Conservation (phyloP, 1,140 invertebrate species). For the Drosophila varians region DNA sequence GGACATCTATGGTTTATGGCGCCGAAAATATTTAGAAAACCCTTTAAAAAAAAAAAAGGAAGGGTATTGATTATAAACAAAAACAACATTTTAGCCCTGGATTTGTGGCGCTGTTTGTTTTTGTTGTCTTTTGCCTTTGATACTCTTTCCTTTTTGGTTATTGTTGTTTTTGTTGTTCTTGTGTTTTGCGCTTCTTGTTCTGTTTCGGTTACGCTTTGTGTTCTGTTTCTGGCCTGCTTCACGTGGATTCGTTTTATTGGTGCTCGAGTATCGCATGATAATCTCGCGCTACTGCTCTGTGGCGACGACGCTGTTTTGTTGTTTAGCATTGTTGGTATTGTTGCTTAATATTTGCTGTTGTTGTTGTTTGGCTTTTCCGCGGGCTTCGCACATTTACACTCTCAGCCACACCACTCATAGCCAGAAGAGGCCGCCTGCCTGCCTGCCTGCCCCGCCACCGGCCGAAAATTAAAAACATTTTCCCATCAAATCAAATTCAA, state of each 20-base stretch:
- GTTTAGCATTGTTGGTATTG: slow-evolving; percentile 17
- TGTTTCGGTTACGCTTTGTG: slow-evolving; percentile 1
- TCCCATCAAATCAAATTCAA: slow-evolving; percentile 5
- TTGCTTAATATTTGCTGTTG: slow-evolving; percentile 3
- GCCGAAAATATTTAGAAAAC: neutral
- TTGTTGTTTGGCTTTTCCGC: slow-evolving; percentile 66
- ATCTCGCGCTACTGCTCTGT: slow-evolving; percentile 41
- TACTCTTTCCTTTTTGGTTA: neutral
- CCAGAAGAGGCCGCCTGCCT: neutral
- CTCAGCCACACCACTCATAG: neutral
- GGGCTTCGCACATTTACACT: slow-evolving; percentile 14
- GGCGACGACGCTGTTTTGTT: slow-evolving; percentile 11
- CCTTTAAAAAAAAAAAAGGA: neutral
- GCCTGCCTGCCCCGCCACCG: too few species aligned
- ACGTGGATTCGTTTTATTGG: slow-evolving; percentile 83
- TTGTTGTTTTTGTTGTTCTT: slow-evolving; percentile 1
- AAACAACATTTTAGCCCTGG: neutral
- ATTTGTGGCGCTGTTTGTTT: slow-evolving; percentile 18
- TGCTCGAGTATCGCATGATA: slow-evolving; percentile 77
- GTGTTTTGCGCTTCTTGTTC: slow-evolving; percentile 44
- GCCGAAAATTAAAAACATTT: slow-evolving; percentile 6
- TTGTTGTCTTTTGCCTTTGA: slow-evolving; percentile 23
- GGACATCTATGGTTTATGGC: neutral
- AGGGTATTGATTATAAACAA: neutral
- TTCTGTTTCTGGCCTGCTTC: slow-evolving; percentile 26